Evolutionary conservation across 2,797 vertebrate genomes (phyloP).

Genomic region (Psittacula derbiana): DNA sequence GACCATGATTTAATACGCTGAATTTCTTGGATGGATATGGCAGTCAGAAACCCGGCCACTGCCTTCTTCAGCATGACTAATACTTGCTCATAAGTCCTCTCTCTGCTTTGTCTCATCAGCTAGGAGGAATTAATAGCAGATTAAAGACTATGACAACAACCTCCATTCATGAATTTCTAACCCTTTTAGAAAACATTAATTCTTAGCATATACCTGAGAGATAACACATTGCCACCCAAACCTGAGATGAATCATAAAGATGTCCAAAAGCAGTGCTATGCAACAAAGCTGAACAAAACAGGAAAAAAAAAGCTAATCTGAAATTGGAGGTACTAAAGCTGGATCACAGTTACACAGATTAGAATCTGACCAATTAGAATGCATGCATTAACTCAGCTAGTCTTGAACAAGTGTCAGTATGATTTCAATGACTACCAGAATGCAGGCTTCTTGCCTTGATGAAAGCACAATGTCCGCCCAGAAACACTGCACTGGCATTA

Average conservation of each 20-base stretch:
- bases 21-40: neutral
- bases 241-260: neutral
- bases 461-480: neutral
- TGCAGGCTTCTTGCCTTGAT: neutral
- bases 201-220: neutral
- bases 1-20: neutral
- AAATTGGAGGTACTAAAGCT: neutral
- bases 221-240: neutral
- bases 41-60: neutral
- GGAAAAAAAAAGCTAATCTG: neutral
- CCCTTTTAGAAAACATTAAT: neutral
- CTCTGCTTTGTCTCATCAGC: neutral
- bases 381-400: neutral
- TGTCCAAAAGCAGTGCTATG: neutral
- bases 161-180: neutral
- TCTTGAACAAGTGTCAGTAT: neutral
- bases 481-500: neutral
- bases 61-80: neutral
- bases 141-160: neutral
- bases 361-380: neutral
- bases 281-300: neutral
- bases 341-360: neutral
- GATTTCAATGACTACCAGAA: neutral
- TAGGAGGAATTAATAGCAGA: neutral
- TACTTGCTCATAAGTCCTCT: neutral